phyloP scores from a whole-genome alignment of 35 echinoderm and acorn worm genomes.

The Ophioderma brevispina region DNA sequence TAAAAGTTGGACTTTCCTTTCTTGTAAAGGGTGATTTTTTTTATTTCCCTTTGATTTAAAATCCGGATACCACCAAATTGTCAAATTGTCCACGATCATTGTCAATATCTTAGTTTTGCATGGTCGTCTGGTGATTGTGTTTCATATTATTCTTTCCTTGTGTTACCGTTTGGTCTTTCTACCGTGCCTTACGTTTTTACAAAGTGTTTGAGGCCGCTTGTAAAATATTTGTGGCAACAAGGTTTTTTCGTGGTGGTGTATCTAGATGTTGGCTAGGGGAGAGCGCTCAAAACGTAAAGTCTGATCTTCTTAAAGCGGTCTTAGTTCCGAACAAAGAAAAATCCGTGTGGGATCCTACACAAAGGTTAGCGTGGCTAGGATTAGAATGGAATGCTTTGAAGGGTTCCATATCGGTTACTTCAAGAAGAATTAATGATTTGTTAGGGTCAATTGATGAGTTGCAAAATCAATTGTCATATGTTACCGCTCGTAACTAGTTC shows the following conservation, averaged over 20 bases:
- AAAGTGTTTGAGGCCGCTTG: background rate
- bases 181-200: constrained; percentile 9
- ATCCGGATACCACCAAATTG: constrained; percentile 20
- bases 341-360: background rate
- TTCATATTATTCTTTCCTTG: background rate
- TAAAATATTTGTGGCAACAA: background rate
- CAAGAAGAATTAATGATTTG: background rate
- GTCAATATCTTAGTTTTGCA: background rate
- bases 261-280: background rate
- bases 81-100: background rate
- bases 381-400: background rate
- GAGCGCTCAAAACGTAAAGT: background rate
- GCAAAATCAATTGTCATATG: background rate
- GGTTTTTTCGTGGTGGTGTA: background rate
- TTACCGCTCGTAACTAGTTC: no score
- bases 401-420: background rate
- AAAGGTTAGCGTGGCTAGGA: background rate
- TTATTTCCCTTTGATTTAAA: background rate
- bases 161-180: constrained; percentile 7
- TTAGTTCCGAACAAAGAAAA: background rate
- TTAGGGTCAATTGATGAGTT: background rate
- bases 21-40: background rate
- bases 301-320: background rate
- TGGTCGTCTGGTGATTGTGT: background rate
- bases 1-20: background rate